Base-by-base conservation (phyloP, 2,888 invertebrate species). In the Mamestra brassicae region DNA sequence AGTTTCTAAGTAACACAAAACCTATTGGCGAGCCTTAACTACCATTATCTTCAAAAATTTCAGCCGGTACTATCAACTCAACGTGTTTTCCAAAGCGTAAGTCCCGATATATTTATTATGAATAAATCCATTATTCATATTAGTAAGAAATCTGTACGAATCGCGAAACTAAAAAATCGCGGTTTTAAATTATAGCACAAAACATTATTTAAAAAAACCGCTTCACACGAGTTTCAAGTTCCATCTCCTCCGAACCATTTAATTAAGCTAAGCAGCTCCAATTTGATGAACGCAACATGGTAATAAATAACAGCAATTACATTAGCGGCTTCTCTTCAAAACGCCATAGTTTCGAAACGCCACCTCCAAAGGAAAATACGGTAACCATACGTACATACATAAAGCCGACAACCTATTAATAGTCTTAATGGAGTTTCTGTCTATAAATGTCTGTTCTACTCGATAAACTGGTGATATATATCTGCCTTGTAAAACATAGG, bases 401-500 rank as follows among this genome's bases (percentile, higher is more conserved):
- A 77, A 80, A 76, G 71, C 87, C 68, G 75, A 85, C 85, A 77
- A 77, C 73, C 85, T 87, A 85, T 87, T 85, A 87, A 87, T 85
- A 85, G 71, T 76, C 75, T 85, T 85, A 87, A 85, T 85, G 87
- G 85, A 80, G 85, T 85, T 85, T 68, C 77, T 76, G 80, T 85
- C 85, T 79, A 85, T 85, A 85, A 85, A 85, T 77, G 87, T 85
- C 87, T 85, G 80, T 87, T 85, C 76, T 80, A 71, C 76, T 75
- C 85, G 80, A 85, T 87, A 85, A 85, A 87, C 80, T 78, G 71
- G 85, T 85, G 85, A 87, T 85, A 85, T 87, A 87, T 85, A 77
- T 74, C 74, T 71, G 64, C 60, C 87, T 83, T 87, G 85, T 85
- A 83, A 85, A 85, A 83, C 71, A 74, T 71, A 67, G 66, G 68